Evolutionary conservation across 2,113 vertebrate genomes (phyloP), one percentile per base, ranked within the genome.

Genomic region (Nothobranchius kuhntae): DNA sequence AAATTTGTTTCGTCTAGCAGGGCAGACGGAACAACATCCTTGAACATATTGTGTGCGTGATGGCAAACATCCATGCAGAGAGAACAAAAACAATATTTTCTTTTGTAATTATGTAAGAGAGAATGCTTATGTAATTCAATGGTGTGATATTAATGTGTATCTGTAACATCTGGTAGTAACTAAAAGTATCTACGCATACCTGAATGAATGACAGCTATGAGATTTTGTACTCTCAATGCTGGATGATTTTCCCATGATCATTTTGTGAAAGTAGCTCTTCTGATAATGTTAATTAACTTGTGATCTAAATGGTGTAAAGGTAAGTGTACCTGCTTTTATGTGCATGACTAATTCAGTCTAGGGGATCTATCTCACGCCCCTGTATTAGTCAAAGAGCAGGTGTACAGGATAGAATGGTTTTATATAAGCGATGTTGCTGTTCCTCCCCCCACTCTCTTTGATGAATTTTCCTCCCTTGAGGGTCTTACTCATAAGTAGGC

Each of bases 401-500:
- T 79, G 67, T 55, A 45, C 66, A 70, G 57, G 75, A 72, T 81
- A 59, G 71, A 85, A 81, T 47, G 4, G n/a, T 52, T 58, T 75
- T 60, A 68, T 60, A 68, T 68, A 72, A 63, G 30, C 58, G 35
- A 38, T 50, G 61, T 56, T 71, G 40, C 42, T 35, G 15, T 52
- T 52, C 58, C 48, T 50, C 17, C 65, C 26, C 17, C 42, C 61
- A 68, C 75, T 84, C 71, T 56, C 21, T 70, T 61, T 86, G 75
- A 89, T 84, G 26, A 67, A 62, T 87, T 82, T 13, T 44, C 59
- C 40, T 77, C 80, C 73, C 71, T 48, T 5, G 60, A 81, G 75
- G 71, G 65, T 78, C 63, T 51, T 71, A 47, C 74, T 78, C 68
- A 81, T 85, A 77, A 84, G 61, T 89, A 74, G 75, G 26, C 24